A percentile compares a stretch with the other conserved stretches of the same genome.
Conservation (phyloP, 2,888 invertebrate genomes). For the Archips crataeganus region DNA sequence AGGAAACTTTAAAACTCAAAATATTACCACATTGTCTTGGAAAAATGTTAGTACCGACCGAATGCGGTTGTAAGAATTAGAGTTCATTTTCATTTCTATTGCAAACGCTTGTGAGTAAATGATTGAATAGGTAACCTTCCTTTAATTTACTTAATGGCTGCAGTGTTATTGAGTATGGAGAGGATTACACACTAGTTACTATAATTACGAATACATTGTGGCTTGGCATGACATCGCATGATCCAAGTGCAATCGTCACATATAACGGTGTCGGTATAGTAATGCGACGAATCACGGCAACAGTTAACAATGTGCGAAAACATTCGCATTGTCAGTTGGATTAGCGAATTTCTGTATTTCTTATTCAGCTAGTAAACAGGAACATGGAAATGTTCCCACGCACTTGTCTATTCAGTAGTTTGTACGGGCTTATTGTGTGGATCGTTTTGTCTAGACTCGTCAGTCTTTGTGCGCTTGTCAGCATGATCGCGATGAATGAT, state of each 20-base stretch:
- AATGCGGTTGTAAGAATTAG: too few relatives aligned
- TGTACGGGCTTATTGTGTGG: constrained; percentile 56
- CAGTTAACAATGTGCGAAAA: constrained; percentile 54
- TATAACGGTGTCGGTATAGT: constrained; percentile 43
- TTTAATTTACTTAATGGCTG: too few relatives aligned
- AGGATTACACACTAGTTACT: constrained; percentile 25
- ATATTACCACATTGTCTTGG: too few relatives aligned
- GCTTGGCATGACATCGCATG: constrained; percentile 31
- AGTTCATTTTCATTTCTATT: too few relatives aligned
- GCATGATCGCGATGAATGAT: constrained; percentile 55
- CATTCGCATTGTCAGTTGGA: constrained; percentile 58
- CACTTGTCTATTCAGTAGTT: constrained; percentile 59
- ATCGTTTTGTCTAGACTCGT: constrained; percentile 66
- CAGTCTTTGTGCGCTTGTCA: constrained; percentile 67
- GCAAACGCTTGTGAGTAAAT: too few relatives aligned
- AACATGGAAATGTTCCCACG: constrained; percentile 72
- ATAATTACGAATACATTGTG: constrained; percentile 13
- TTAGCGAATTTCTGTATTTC: constrained; percentile 64
- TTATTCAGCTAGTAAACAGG: constrained; percentile 57
- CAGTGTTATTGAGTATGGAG: neutral
- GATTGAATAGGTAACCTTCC: too few relatives aligned
- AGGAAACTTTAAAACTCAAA: too few relatives aligned
- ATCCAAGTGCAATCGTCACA: constrained; percentile 25
- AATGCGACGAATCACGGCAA: constrained; percentile 50
- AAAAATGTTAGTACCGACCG: too few relatives aligned